A percentile compares a stretch with the other conserved stretches of the same genome.
phyloP scores from a whole-genome alignment of 2,797 vertebrate genomes.

The Spea hammondii region DNA sequence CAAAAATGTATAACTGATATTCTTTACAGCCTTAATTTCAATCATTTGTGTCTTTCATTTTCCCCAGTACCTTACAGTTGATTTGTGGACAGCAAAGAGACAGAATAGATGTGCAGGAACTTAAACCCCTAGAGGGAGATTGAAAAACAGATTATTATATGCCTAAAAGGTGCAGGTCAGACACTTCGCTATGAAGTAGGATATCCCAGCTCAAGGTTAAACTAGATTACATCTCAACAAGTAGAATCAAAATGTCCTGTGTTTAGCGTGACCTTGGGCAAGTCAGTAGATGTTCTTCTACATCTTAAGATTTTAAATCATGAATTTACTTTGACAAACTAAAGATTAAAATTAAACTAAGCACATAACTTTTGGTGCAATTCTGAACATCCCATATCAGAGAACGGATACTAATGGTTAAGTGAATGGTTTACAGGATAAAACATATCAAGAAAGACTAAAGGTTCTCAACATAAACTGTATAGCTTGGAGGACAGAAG shows the following conservation, averaged over 20 bases:
- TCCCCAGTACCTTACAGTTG: conserved; percentile 39
- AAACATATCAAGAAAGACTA: too few species aligned
- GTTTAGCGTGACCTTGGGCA: conserved; percentile 37
- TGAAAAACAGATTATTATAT: conserved; percentile 42
- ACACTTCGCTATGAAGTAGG: conserved; percentile 47
- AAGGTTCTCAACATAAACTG: too few species aligned
- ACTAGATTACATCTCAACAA: conserved; percentile 50
- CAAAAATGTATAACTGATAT: conserved; percentile 48
- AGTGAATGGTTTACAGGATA: too few species aligned
- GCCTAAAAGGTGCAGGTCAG: conserved; percentile 51
- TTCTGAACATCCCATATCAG: too few species aligned
- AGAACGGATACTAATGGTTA: too few species aligned
- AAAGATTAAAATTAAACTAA: too few species aligned
- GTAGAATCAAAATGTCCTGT: conserved; percentile 48
- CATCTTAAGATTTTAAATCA: conserved; percentile 8
- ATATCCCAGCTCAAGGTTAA: conserved; percentile 51
- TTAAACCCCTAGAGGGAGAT: conserved; percentile 45
- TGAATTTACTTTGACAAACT: conserved; percentile 6
- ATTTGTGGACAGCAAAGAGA: conserved; percentile 47
- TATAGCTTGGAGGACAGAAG: too few species aligned
- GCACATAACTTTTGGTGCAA: too few species aligned
- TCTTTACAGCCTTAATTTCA: conserved; percentile 51
- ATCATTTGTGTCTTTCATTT: conserved; percentile 50
- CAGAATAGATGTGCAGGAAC: conserved; percentile 50
- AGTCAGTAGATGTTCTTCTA: conserved; percentile 22